phyloP scores from a whole-genome alignment of 2,797 vertebrate species.

The Gobionotothen gibberifrons region DNA sequence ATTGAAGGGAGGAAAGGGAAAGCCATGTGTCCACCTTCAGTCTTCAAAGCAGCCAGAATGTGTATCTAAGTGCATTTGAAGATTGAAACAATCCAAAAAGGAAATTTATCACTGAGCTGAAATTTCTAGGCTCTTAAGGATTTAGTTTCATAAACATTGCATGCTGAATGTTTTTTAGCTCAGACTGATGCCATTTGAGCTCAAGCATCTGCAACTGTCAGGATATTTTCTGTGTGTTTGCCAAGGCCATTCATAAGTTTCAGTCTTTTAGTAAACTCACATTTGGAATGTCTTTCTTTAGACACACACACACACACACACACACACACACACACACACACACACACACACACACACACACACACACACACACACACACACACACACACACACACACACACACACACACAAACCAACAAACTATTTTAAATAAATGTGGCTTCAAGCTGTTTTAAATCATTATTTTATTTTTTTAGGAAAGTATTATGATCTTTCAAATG shows the following conservation, averaged over 20 bases:
- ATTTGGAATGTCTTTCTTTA: constrained; percentile 46
- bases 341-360: too few species aligned
- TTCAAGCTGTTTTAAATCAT: too few species aligned
- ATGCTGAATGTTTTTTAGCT: constrained; percentile 72
- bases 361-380: constrained; percentile 5
- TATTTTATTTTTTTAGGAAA: not conserved
- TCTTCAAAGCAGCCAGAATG: constrained; percentile 77
- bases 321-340: not conserved
- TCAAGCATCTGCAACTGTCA: constrained; percentile 68
- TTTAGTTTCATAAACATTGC: constrained; percentile 80
- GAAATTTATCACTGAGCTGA: constrained; percentile 78
- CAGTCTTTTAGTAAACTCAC: constrained; percentile 30
- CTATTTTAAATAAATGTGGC: too few species aligned
- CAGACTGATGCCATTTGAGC: constrained; percentile 66
- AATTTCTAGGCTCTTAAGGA: constrained; percentile 69
- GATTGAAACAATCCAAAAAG: constrained; percentile 77
- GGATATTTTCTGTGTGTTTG: constrained; percentile 55
- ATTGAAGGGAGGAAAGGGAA: constrained; percentile 76
- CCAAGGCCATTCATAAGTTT: constrained; percentile 50
- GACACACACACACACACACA: constrained; percentile 12
- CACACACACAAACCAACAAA: constrained; percentile 7
- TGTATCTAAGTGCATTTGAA: constrained; percentile 78
- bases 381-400: too few species aligned
- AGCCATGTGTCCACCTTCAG: constrained; percentile 77
- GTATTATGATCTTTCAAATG: not conserved